Conservation (phyloP, 1,140 invertebrate species). For the Batillaria attramentaria region DNA sequence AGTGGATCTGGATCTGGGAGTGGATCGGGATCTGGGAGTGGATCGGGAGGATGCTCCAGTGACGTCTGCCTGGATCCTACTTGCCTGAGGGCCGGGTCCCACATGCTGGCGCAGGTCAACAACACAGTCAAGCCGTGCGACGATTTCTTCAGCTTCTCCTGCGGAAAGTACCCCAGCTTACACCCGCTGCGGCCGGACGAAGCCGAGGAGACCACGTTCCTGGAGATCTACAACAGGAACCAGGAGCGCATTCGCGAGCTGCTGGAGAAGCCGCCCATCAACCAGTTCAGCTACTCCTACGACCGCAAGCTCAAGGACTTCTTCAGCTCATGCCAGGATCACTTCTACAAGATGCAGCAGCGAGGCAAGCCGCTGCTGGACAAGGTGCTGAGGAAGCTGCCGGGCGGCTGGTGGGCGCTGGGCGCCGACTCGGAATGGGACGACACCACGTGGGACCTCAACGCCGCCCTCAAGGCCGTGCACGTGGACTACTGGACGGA, state of each 20-base stretch:
- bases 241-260: slow-evolving; percentile 52
- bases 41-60: slow-evolving; percentile 1
- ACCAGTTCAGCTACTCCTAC: slow-evolving; percentile 36
- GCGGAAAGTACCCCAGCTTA: slow-evolving; percentile 64
- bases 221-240: slow-evolving; percentile 57
- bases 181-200: slow-evolving; percentile 51
- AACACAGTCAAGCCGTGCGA: slow-evolving; percentile 73
- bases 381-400: slow-evolving; percentile 46
- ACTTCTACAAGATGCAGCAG: slow-evolving; percentile 52
- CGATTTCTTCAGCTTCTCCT: slow-evolving; percentile 76
- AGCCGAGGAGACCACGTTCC: slow-evolving; percentile 44
- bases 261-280: slow-evolving; percentile 40
- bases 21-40: no score
- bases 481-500: slow-evolving; percentile 63
- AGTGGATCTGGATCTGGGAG: no score
- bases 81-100: slow-evolving; percentile 56
- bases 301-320: slow-evolving; percentile 62
- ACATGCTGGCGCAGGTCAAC: slow-evolving; percentile 67
- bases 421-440: slow-evolving; percentile 39
- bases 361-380: slow-evolving; percentile 55
- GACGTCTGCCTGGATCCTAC: slow-evolving; percentile 44
- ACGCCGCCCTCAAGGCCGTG: slow-evolving; percentile 50
- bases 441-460: slow-evolving; percentile 47
- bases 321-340: slow-evolving; percentile 60
- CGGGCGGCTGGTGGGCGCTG: slow-evolving; percentile 62